Evolutionary conservation across 2,797 vertebrate species (phyloP).

Genomic region (Notolepis coatsorum): DNA sequence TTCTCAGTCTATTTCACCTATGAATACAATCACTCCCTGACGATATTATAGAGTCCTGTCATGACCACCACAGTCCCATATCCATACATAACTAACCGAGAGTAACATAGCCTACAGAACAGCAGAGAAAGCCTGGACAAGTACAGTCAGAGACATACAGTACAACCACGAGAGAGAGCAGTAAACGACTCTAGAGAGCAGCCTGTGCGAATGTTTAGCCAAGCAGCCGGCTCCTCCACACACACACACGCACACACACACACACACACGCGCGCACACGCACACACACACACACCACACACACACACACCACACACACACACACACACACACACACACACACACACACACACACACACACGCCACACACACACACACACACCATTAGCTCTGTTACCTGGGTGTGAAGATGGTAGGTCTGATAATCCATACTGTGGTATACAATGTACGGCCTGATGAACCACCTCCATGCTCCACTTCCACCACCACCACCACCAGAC

Average conservation of each 20-base stretch:
- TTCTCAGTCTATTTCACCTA: conserved; percentile 29
- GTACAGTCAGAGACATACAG: conserved; percentile 3
- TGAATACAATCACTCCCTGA: conserved; percentile 18
- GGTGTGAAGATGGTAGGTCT: conserved; percentile 67
- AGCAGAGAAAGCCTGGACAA: not conserved
- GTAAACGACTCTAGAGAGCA: too few relatives aligned
- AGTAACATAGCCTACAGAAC: not conserved
- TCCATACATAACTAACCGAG: too few relatives aligned
- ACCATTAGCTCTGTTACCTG: conserved; percentile 76
- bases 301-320: conserved; percentile 20
- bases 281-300: not conserved
- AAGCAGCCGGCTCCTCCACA: conserved; percentile 8
- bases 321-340: conserved; percentile 10
- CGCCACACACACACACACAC: conserved; percentile 6
- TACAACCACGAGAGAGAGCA: not conserved
- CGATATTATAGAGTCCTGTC: conserved; percentile 46
- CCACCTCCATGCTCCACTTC: conserved; percentile 75
- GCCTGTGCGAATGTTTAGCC: conserved; percentile 13
- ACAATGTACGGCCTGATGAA: conserved; percentile 60
- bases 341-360: not conserved
- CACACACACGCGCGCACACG: conserved; percentile 20
- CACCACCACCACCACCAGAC: conserved; percentile 26
- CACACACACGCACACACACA: conserved; percentile 8
- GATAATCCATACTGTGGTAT: conserved; percentile 70
- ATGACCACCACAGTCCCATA: conserved; percentile 36